These are phyloP conservation scores for Allophyes oxyacanthae DNA, from an alignment of 2,888 invertebrate genomes.

Conservation along the genomic window DNA sequence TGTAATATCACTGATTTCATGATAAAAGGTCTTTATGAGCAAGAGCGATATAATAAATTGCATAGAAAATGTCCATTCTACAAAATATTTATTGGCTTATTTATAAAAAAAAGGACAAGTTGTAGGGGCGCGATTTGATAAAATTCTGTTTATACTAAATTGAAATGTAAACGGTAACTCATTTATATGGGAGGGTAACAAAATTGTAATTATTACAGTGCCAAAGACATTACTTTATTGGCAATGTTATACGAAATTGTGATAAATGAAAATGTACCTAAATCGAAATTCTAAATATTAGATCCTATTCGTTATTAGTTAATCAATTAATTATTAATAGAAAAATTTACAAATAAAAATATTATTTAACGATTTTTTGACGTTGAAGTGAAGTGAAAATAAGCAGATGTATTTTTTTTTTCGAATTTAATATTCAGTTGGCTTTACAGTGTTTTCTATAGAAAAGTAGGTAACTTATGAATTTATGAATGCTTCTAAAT, in stretches of 20 bases:
- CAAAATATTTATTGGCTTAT: slow-evolving; percentile 5
- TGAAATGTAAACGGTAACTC: slow-evolving; percentile 2
- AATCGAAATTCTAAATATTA: slow-evolving; percentile 51
- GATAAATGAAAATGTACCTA: slow-evolving; percentile 65
- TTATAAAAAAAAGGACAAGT: slow-evolving; percentile 16
- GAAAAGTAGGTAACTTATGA: no score
- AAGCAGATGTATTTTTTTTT: not conserved
- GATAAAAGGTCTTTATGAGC: not conserved
- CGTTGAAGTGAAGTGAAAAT: slow-evolving; percentile 7
- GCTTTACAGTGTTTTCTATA: no score
- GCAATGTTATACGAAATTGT: slow-evolving; percentile 62
- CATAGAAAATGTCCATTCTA: slow-evolving; percentile 31
- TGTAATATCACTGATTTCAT: not conserved
- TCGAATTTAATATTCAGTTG: not conserved
- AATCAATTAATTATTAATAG: slow-evolving; percentile 39
- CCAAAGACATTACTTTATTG: slow-evolving; percentile 57
- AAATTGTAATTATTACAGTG: slow-evolving; percentile 50
- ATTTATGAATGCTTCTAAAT: no score
- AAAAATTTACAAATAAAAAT: slow-evolving; percentile 41
- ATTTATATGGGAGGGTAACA: slow-evolving; percentile 5
- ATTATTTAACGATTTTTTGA: slow-evolving; percentile 24
- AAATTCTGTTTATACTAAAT: slow-evolving; percentile 4
- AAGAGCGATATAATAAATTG: slow-evolving; percentile 1
- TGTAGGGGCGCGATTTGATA: slow-evolving; percentile 15
- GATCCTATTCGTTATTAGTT: slow-evolving; percentile 24